Evolutionary conservation across 2,113 vertebrate species (phyloP).

Genomic region (Ciconia boyciana): DNA sequence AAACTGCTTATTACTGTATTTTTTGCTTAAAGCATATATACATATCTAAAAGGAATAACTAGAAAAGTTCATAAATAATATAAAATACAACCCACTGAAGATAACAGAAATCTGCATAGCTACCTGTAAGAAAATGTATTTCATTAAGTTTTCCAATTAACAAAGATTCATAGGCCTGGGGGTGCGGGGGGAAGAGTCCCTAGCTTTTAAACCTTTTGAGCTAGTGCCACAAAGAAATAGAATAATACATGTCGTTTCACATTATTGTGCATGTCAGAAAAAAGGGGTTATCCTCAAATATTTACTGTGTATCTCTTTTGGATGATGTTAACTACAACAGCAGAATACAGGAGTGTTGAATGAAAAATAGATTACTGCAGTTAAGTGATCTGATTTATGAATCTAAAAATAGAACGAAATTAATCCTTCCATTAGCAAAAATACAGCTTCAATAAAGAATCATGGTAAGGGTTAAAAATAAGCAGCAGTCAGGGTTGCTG

Average conservation of each 20-base stretch:
- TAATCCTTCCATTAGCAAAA: background rate
- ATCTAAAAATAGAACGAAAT: background rate
- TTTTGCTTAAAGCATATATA: background rate
- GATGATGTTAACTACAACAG: background rate
- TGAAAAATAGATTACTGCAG: background rate
- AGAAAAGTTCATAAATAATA: slow-evolving; percentile 1
- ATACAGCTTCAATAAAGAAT: background rate
- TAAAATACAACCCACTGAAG: background rate
- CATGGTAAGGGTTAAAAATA: background rate
- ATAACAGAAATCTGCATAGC: background rate
- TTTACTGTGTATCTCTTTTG: background rate
- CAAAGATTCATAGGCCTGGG: background rate
- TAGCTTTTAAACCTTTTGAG: background rate
- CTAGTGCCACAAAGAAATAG: background rate
- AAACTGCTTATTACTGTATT: background rate
- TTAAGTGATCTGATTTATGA: background rate
- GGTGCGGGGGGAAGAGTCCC: no score
- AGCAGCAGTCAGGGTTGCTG: background rate
- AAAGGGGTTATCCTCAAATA: background rate
- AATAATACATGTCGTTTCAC: background rate
- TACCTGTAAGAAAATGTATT: background rate
- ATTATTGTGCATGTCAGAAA: background rate
- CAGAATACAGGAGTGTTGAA: background rate
- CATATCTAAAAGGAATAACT: background rate
- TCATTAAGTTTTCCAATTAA: background rate